Evolutionary conservation across 2,113 vertebrate species (phyloP).

Genomic region (Oncorhynchus clarkii): DNA sequence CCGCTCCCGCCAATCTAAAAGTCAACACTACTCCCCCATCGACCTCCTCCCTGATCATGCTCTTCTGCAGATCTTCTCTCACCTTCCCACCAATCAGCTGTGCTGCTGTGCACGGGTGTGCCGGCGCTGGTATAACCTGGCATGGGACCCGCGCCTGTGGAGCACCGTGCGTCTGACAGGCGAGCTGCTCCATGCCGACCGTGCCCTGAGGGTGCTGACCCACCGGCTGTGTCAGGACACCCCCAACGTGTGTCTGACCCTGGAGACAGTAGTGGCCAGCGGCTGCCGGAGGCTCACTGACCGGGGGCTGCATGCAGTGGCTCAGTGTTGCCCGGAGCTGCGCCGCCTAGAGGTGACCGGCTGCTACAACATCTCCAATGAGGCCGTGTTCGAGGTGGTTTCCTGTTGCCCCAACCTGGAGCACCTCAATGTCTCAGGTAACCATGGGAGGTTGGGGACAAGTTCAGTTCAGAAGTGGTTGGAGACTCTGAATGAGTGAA

Average conservation of each 20-base stretch:
- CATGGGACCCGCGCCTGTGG: constrained; percentile 97
- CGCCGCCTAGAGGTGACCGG: constrained; percentile 87
- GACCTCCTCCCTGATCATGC: constrained; percentile 87
- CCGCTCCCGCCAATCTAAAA: constrained; percentile 76
- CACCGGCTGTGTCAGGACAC: constrained; percentile 96
- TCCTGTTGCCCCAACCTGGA: constrained; percentile 95
- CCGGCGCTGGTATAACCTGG: constrained; percentile 95
- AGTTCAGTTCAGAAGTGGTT: constrained; percentile 26
- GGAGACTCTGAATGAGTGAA: not conserved
- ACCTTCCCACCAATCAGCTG: constrained; percentile 93
- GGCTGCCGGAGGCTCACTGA: constrained; percentile 95
- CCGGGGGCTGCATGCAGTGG: constrained; percentile 91
- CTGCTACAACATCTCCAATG: constrained; percentile 95
- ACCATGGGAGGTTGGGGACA: not conserved
- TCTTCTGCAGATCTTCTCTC: constrained; percentile 88
- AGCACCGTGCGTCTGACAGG: constrained; percentile 85
- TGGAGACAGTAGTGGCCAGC: constrained; percentile 88
- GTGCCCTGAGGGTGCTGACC: constrained; percentile 90
- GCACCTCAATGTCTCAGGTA: constrained; percentile 96
- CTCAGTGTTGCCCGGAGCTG: constrained; percentile 94
- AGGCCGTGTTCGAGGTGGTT: constrained; percentile 92
- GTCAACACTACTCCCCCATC: constrained; percentile 77
- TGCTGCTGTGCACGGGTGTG: constrained; percentile 92
- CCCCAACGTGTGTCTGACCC: constrained; percentile 94
- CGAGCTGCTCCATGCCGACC: constrained; percentile 90